phyloP scores from a whole-genome alignment of 2,888 invertebrate genomes.

The Perithous albicinctus region DNA sequence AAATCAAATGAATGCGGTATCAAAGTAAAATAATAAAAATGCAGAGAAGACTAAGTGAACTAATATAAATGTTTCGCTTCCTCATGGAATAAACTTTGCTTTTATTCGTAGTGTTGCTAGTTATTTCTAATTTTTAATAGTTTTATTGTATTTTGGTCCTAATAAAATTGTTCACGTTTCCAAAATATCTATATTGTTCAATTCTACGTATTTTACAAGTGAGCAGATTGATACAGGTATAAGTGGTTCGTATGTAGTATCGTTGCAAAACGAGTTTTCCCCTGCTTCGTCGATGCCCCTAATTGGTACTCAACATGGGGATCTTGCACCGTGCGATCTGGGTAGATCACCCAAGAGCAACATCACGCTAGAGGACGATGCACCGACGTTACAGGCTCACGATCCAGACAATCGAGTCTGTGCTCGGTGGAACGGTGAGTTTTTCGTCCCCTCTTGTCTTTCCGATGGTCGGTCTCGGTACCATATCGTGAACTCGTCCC shows the following conservation, averaged over 20 bases:
- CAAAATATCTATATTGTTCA: slow-evolving; percentile 1
- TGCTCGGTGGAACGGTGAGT: slow-evolving; percentile 30
- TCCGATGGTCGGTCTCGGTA: slow-evolving; percentile 45
- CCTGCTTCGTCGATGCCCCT: slow-evolving; percentile 73
- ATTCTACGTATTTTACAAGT: slow-evolving; percentile 20
- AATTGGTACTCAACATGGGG: slow-evolving; percentile 76
- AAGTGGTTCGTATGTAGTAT: slow-evolving; percentile 45
- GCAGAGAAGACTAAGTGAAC: background rate
- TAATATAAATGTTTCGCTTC: background rate
- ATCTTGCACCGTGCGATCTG: slow-evolving; percentile 67
- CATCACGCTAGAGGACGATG: slow-evolving; percentile 73
- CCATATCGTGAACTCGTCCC: slow-evolving; percentile 71
- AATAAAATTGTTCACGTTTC: slow-evolving; percentile 1
- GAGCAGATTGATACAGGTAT: slow-evolving; percentile 12
- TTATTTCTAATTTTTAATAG: background rate
- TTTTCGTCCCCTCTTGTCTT: slow-evolving; percentile 65
- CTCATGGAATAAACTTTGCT: too few relatives aligned
- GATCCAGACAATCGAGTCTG: slow-evolving; percentile 71
- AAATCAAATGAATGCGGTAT: background rate
- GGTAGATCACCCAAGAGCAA: slow-evolving; percentile 68
- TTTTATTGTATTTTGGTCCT: background rate
- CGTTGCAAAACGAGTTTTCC: slow-evolving; percentile 74
- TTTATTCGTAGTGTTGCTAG: background rate
- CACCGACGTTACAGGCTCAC: slow-evolving; percentile 68
- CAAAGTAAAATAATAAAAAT: background rate